Conservation (phyloP, 2,113 vertebrate species). For the Gavia stellata region DNA sequence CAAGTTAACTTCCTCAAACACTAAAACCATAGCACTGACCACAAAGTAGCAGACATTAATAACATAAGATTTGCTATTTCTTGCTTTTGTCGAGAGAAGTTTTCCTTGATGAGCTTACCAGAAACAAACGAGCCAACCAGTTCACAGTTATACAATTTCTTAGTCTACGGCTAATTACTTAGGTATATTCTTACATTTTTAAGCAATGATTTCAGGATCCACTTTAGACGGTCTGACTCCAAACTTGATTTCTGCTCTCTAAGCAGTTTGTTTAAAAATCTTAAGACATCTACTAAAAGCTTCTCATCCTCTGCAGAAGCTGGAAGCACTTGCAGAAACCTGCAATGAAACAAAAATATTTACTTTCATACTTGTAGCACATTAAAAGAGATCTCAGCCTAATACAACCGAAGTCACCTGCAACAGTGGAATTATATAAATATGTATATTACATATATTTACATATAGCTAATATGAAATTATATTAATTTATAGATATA, state of each 20-base stretch:
- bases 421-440: not conserved
- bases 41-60: not conserved
- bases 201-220: conserved; percentile 87
- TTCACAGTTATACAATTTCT: not conserved
- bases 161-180: not conserved
- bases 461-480: rapidly evolving
- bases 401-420: not conserved
- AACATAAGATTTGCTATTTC: not conserved
- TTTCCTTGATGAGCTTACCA: not conserved
- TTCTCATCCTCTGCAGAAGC: conserved; percentile 89
- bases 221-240: conserved; percentile 77
- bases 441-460: not conserved
- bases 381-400: not conserved
- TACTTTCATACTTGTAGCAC: not conserved
- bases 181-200: conserved; percentile 76
- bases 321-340: conserved; percentile 92
- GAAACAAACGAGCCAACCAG: not conserved
- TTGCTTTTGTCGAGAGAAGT: not conserved
- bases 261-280: conserved; percentile 85
- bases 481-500: not conserved
- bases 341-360: conserved; percentile 43
- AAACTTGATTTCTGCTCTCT: conserved; percentile 69
- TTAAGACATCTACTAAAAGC: conserved; percentile 85
- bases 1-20: not conserved
- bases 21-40: not conserved